Evolutionary conservation across 2,888 invertebrate species (phyloP), one percentile per base, ranked within the genome.

Genomic region (Acrobasis repandana): DNA sequence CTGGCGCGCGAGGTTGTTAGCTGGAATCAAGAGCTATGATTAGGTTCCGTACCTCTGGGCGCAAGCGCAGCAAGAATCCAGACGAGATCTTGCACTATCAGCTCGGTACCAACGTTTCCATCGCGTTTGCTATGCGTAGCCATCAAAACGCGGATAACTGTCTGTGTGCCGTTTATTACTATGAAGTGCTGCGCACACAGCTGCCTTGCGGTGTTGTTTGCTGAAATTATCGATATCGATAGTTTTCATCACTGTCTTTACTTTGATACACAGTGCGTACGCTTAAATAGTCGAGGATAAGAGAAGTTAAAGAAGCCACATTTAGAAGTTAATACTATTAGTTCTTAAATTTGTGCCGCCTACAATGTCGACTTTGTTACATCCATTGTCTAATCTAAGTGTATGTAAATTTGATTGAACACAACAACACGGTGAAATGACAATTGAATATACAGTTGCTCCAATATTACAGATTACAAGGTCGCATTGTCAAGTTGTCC

Each of bases 1-100:
- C 70, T 87, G 88, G 58, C 92, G 77, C 54, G 79, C 68, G 64
- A 77, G 73, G 79, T 91, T 93, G 80, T 89, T 92, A 59, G 86
- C 93, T 93, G 86, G 61, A 91, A 90, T 63, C 70, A 79, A 70
- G 57, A 67, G 61, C 63, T 57, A 47, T 61, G 14, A 56, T 77
- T 70, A 74, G 54, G 62, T 61, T 64, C 61, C 72, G 69, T 87
- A 93, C 93, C 93, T 93, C 85, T 90, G 46, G 93, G 90, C 20
- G 93, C 89, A 66, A 94, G 83, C 71, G 94, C 92, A 77, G 93
- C 93, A 68, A 94, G 82, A 73, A 94, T 92, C 93, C 94, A 94
- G 64, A 94, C 84, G 68, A 94, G 86, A 80, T 94, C 94, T 72
- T 93, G 93, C 70, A 93, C 77, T 72, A 94, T 86, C 65, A 92